Conservation (phyloP, 2,113 vertebrate genomes). For the Australoheros scitulus region DNA sequence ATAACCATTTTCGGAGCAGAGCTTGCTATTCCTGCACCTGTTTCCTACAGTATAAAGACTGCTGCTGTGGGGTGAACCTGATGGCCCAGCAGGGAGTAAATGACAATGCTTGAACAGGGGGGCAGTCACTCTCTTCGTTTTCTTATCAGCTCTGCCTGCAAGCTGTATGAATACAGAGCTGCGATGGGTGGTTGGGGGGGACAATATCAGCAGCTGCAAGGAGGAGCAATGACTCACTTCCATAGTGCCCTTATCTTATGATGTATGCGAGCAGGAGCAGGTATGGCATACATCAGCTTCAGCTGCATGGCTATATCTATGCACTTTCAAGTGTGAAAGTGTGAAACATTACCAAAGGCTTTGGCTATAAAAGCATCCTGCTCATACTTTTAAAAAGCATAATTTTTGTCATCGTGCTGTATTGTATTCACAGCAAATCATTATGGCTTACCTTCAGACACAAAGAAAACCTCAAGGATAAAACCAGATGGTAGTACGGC, state of each 20-base stretch:
- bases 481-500: conserved; percentile 29
- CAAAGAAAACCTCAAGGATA: conserved; percentile 48
- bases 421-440: conserved; percentile 28
- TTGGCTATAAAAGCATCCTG: neutral
- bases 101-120: conserved; percentile 46
- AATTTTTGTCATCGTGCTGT: conserved; percentile 13
- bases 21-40: conserved; percentile 31
- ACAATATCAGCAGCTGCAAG: conserved; percentile 37
- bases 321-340: conserved; percentile 19
- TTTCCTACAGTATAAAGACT: conserved; percentile 15
- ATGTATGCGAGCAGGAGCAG: conserved; percentile 22
- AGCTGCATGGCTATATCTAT: neutral
- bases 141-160: conserved; percentile 53
- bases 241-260: conserved; percentile 40
- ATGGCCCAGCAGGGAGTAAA: conserved; percentile 63
- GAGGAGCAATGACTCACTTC: conserved; percentile 57
- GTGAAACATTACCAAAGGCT: conserved; percentile 10
- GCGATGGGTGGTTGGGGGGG: conserved; percentile 1
- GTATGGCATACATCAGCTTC: conserved; percentile 23
- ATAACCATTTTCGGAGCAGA: neutral
- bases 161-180: conserved; percentile 26
- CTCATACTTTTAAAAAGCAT: conserved; percentile 26
- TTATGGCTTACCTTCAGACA: conserved; percentile 44
- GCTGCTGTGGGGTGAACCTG: conserved; percentile 30
- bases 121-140: conserved; percentile 9